Conservation (phyloP, 2,797 vertebrate species). For the Myripristis jacobus region DNA sequence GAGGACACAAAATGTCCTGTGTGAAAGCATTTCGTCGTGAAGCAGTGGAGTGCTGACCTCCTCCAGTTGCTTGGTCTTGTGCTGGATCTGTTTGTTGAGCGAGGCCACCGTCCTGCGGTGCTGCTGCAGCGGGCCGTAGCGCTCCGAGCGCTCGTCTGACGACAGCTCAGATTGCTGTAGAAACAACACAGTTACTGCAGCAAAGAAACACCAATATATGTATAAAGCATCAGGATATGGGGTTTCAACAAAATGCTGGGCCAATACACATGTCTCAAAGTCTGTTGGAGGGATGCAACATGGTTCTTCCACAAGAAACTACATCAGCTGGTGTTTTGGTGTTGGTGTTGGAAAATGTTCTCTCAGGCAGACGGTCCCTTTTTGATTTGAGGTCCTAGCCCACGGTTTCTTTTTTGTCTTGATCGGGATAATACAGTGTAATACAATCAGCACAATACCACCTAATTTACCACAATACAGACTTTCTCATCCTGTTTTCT, state of each 20-base stretch:
- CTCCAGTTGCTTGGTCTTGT: conserved; percentile 88
- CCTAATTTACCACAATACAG: no score
- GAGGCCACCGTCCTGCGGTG: conserved; percentile 88
- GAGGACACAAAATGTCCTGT: no score
- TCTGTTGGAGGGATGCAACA: no score
- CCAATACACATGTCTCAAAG: no score
- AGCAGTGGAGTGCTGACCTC: conserved; percentile 81
- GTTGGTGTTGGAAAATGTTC: background rate
- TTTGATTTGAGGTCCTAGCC: no score
- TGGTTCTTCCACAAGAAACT: no score
- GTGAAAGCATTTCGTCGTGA: background rate
- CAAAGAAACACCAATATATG: background rate
- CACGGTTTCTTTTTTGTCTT: no score
- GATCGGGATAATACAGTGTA: no score
- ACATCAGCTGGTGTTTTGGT: no score
- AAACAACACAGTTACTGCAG: background rate
- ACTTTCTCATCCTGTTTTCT: no score
- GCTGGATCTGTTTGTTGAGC: conserved; percentile 92
- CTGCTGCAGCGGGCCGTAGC: conserved; percentile 89
- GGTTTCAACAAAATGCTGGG: no score
- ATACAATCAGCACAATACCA: no score
- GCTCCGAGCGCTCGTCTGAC: conserved; percentile 89
- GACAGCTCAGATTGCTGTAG: conserved; percentile 88
- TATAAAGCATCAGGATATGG: background rate
- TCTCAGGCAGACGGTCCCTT: background rate